phyloP scores from a whole-genome alignment of 2,797 vertebrate genomes.

The Halcyon chelicuti region DNA sequence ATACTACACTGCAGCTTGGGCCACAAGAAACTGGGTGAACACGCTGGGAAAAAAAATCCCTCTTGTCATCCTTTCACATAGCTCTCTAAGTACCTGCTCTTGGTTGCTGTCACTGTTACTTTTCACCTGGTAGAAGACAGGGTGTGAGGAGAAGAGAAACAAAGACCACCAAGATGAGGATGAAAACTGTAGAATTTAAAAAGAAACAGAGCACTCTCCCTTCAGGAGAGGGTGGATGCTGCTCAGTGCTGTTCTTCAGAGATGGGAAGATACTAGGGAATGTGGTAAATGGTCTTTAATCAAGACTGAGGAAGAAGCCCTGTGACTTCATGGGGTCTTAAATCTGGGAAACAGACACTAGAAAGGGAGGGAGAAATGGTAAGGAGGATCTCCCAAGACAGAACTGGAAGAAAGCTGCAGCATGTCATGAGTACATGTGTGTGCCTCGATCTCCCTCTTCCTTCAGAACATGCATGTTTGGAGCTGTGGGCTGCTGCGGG shows the following conservation, averaged over 20 bases:
- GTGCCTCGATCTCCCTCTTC: background rate
- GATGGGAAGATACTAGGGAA: background rate
- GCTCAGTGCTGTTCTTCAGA: background rate
- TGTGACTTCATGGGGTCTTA: background rate
- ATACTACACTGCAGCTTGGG: background rate
- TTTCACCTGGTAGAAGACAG: background rate
- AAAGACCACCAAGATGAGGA: background rate
- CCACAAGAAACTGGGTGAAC: fast-evolving
- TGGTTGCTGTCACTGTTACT: background rate
- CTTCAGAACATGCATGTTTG: fast-evolving
- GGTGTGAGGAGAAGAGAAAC: background rate
- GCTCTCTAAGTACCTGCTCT: background rate
- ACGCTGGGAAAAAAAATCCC: background rate
- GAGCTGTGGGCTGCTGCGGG: background rate
- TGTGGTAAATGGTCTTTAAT: background rate
- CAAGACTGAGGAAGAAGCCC: background rate
- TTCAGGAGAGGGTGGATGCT: background rate
- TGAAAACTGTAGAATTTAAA: background rate
- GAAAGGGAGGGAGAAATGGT: background rate
- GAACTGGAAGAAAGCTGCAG: background rate
- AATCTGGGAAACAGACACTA: background rate
- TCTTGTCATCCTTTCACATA: background rate
- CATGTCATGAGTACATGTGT: background rate
- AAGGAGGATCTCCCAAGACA: background rate
- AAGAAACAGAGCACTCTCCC: background rate